Base-by-base conservation (phyloP, 2,113 vertebrate species). In the Brevimyrus niger region DNA sequence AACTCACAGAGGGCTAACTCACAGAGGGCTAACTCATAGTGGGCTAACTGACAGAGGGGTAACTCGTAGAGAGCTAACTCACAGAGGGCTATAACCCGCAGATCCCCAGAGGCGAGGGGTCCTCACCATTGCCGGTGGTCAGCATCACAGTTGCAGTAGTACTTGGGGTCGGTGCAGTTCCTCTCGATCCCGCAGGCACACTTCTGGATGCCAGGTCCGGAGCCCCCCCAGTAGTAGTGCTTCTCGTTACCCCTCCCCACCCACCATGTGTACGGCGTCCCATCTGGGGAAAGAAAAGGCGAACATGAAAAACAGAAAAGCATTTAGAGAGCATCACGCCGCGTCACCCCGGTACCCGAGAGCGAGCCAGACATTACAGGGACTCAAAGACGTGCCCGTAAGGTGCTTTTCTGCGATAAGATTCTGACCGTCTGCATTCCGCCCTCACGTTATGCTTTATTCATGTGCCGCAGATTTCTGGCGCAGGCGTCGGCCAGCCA, bases 141-240 rank as follows among this genome's bases (percentile, higher is more conserved):
- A 0, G 98, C 98, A 1, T 99, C 98, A 15, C 98, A 99, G 96
- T 99, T 98, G 94, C 98, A 99, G 95, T 95, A 95, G 95, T 95
- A 96, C 90, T 93, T 97, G 85, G 97, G 94, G 83, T 98, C 96
- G 0, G 96, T 98, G 90, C 98, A 99, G 95, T 99, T 99, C 85
- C 97, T 97, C 53, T 99, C 97, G 1, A 99, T 99, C 38, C 98
- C 98, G 0, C 98, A 99, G 87, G 98, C 96, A n/a, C 98, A 99
- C 91, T 99, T 99, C 89, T 99, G 98, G 86, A 99, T 97, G 0
- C 98, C 98, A 0, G 98, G 98, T 82, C 96, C 97, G 0, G 98
- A 99, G n/a, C 98, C 98, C 0, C 98, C 98, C 98, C 98, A 99
- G 82, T 99, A 99, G 91, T 95, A 96, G 89, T 99, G 98, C 91